Conservation (phyloP, 2,797 vertebrate genomes). For the Pempheris klunzingeri region DNA sequence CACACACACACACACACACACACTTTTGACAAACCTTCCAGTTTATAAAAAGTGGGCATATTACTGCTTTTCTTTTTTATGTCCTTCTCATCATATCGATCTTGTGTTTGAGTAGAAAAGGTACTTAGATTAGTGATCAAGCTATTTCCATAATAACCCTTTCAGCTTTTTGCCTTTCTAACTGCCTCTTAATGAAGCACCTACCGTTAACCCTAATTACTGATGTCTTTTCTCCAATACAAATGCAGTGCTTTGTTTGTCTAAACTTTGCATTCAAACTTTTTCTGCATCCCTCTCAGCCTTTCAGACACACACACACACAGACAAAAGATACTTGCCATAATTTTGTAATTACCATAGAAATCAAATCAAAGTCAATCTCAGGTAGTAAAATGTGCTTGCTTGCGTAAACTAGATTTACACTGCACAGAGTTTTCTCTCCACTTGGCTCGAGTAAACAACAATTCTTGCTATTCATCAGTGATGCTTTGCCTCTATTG, state of each 20-base stretch:
- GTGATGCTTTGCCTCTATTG: slow-evolving; percentile 64
- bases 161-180: slow-evolving; percentile 47
- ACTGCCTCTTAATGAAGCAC: slow-evolving; percentile 52
- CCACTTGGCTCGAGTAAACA: slow-evolving; percentile 70
- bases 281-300: slow-evolving; percentile 22
- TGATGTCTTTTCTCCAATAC: slow-evolving; percentile 29
- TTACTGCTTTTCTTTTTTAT: slow-evolving; percentile 19
- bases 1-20: slow-evolving; percentile 16
- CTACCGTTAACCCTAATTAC: slow-evolving; percentile 37
- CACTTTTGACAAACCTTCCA: not conserved
- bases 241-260: slow-evolving; percentile 23
- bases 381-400: slow-evolving; percentile 73
- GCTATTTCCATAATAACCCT: slow-evolving; percentile 53
- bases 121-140: slow-evolving; percentile 34
- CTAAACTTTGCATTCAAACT: slow-evolving; percentile 45
- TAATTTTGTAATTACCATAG: slow-evolving; percentile 79
- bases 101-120: slow-evolving; percentile 18
- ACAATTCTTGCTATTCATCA: slow-evolving; percentile 76
- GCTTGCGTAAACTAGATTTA: slow-evolving; percentile 77
- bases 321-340: slow-evolving; percentile 45
- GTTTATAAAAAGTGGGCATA: not conserved
- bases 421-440: slow-evolving; percentile 55
- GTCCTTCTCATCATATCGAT: slow-evolving; percentile 40
- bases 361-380: slow-evolving; percentile 73
- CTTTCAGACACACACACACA: slow-evolving; percentile 38